phyloP scores from a whole-genome alignment of 2,113 vertebrate genomes.

The Mixornis gularis region DNA sequence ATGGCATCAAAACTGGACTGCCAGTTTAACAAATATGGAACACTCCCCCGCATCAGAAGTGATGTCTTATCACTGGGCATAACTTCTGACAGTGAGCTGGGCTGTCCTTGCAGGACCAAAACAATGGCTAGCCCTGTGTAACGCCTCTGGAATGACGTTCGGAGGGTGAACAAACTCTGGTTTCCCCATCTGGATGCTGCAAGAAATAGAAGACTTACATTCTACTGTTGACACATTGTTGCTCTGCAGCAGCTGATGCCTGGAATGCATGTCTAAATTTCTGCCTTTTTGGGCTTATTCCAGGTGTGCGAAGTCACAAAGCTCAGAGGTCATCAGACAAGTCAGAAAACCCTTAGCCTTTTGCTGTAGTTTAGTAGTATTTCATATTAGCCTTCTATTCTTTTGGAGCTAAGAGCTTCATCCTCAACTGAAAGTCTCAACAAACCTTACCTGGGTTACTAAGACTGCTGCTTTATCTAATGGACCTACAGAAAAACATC shows the following conservation, averaged over 20 bases:
- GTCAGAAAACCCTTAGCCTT: neutral
- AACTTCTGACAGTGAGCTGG: neutral
- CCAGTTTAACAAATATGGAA: neutral
- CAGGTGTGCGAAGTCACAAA: neutral
- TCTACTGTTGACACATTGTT: neutral
- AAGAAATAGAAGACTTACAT: neutral
- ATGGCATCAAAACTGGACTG: neutral
- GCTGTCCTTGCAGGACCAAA: neutral
- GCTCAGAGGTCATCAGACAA: neutral
- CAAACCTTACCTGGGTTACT: neutral
- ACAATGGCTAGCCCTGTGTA: rapidly evolving
- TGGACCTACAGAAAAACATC: neutral
- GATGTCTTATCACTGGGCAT: neutral
- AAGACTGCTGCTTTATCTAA: neutral
- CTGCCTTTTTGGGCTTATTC: neutral
- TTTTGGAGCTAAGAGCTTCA: neutral
- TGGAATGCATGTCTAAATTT: neutral
- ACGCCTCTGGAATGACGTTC: neutral
- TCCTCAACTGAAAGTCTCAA: neutral
- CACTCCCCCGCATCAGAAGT: rapidly evolving
- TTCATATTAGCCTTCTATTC: neutral
- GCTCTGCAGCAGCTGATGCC: neutral
- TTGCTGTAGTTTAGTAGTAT: neutral
- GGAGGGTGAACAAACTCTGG: neutral
- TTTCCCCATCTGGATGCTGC: neutral